Conservation (phyloP, 2,113 vertebrate species). For the Herpetotheres cachinnans region DNA sequence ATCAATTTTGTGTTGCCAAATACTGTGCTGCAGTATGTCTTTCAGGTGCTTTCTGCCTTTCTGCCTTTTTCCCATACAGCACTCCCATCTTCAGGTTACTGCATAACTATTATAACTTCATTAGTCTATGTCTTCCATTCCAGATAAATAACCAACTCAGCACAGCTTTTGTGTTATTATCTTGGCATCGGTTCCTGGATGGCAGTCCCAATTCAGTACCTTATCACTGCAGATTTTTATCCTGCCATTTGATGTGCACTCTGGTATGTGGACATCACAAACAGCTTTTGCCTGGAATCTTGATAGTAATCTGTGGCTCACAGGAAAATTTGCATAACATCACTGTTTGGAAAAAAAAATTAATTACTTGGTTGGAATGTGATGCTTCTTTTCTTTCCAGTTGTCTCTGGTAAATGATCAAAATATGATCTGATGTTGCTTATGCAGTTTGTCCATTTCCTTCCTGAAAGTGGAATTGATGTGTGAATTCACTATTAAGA, state of each 20-base stretch:
- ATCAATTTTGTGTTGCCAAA: neutral
- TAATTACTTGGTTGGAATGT: neutral
- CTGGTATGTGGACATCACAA: neutral
- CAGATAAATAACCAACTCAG: neutral
- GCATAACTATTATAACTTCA: neutral
- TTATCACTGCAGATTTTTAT: neutral
- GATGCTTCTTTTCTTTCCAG: neutral
- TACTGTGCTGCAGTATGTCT: neutral
- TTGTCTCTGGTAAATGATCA: neutral
- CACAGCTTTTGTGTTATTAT: neutral
- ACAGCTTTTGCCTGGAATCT: neutral
- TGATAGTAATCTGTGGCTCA: rapidly evolving
- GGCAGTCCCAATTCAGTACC: neutral
- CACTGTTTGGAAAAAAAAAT: neutral
- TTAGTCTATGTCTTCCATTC: neutral
- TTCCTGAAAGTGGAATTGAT: neutral
- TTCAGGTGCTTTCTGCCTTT: no score
- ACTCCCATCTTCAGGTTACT: neutral
- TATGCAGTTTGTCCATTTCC: neutral
- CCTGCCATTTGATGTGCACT: neutral
- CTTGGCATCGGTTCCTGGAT: neutral
- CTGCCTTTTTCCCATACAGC: neutral
- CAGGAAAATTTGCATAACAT: neutral
- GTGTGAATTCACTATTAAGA: neutral
- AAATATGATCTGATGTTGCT: neutral